These are phyloP conservation scores for Poicephalus meyeri DNA, from an alignment of 2,113 vertebrate genomes.

Conservation along the genomic window DNA sequence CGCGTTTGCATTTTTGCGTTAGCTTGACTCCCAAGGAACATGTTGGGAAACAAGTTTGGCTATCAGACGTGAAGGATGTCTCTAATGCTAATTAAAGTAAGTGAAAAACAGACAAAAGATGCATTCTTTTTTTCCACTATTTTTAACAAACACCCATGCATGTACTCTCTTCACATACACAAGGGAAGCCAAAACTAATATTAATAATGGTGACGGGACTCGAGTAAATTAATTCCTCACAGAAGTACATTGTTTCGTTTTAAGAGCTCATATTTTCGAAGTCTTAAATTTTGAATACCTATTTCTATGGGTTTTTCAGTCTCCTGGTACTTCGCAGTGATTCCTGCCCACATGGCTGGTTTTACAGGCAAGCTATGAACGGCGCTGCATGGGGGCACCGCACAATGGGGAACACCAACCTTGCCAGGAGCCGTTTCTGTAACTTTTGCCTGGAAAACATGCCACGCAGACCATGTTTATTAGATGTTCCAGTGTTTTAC, in stretches of 20 bases:
- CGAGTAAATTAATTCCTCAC: slow-evolving; percentile 58
- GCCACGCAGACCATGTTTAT: slow-evolving; percentile 35
- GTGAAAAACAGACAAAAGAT: background rate
- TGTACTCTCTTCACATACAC: background rate
- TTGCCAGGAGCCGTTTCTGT: slow-evolving; percentile 51
- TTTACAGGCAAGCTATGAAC: slow-evolving; percentile 60
- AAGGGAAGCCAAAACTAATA: slow-evolving; percentile 50
- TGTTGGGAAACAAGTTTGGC: background rate
- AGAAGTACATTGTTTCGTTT: slow-evolving; percentile 66
- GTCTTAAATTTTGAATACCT: slow-evolving; percentile 70
- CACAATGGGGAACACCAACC: slow-evolving; percentile 69
- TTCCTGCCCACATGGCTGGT: slow-evolving; percentile 68
- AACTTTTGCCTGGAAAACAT: slow-evolving; percentile 39
- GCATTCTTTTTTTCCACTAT: background rate
- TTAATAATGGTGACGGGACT: slow-evolving; percentile 2
- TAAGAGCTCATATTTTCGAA: slow-evolving; percentile 66
- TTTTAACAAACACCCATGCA: background rate
- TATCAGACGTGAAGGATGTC: background rate
- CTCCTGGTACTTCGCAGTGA: slow-evolving; percentile 49
- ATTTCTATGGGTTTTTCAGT: slow-evolving; percentile 49
- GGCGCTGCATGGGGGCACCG: slow-evolving; percentile 54
- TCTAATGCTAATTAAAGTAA: slow-evolving; percentile 13
- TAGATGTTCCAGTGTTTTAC: slow-evolving; percentile 56
- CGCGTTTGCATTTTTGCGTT: background rate
- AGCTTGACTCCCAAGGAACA: background rate